phyloP scores from a whole-genome alignment of 1,140 invertebrate species.

The Listronotus bonariensis region DNA sequence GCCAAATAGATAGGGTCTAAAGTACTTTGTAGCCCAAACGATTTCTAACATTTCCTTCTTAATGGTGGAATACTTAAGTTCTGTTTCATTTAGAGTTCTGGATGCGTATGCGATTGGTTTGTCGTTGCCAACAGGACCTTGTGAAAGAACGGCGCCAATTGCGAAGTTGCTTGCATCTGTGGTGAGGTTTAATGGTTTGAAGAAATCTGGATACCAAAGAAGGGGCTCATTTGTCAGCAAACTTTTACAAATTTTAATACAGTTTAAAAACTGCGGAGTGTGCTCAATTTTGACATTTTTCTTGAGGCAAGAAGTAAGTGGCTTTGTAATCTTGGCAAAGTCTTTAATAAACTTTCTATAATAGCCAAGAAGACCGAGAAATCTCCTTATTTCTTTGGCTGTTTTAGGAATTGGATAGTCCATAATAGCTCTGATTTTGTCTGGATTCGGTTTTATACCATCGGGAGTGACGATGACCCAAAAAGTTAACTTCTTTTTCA shows the following conservation, averaged over 20 bases:
- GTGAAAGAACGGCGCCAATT: no score
- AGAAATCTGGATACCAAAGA: slow-evolving; percentile 48
- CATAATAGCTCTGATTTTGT: slow-evolving; percentile 33
- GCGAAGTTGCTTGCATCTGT: slow-evolving; percentile 40
- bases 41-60: slow-evolving; percentile 7
- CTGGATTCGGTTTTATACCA: slow-evolving; percentile 34
- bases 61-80: slow-evolving; percentile 23
- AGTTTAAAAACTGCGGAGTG: not conserved
- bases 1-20: slow-evolving; percentile 22
- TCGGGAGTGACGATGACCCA: slow-evolving; percentile 11
- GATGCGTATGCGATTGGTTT: not conserved
- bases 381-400: slow-evolving; percentile 39
- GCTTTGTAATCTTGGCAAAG: slow-evolving; percentile 7
- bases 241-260: slow-evolving; percentile 6
- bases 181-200: slow-evolving; percentile 48
- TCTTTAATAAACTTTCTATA: slow-evolving; percentile 38
- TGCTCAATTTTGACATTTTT: slow-evolving; percentile 4
- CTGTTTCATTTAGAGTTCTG: slow-evolving; percentile 19
- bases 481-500: not conserved
- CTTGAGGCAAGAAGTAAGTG: slow-evolving; percentile 5
- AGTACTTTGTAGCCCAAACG: slow-evolving; percentile 20
- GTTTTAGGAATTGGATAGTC: slow-evolving; percentile 38
- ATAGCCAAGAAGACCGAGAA: slow-evolving; percentile 40
- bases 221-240: slow-evolving; percentile 34
- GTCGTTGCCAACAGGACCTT: no score